Evolutionary conservation across 2,113 vertebrate species (phyloP).

Genomic region (Mobula birostris): DNA sequence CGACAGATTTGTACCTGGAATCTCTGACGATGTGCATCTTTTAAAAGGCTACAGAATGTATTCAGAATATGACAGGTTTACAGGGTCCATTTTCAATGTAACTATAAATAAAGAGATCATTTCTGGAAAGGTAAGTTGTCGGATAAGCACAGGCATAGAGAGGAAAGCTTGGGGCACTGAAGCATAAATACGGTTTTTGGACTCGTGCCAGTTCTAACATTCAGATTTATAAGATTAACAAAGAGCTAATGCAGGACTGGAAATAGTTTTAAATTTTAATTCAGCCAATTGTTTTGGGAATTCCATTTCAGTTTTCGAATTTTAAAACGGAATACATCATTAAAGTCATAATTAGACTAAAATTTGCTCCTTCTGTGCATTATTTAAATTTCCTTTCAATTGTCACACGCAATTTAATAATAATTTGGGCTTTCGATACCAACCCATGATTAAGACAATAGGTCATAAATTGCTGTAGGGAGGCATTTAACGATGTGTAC

Average conservation of each 20-base stretch:
- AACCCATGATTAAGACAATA: neutral
- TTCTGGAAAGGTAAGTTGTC: neutral
- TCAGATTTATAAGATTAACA: neutral
- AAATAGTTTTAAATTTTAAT: neutral
- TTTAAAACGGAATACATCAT: neutral
- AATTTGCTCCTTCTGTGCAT: neutral
- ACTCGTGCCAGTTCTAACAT: neutral
- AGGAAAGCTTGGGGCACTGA: neutral
- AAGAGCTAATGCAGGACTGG: neutral
- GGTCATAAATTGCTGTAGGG: neutral
- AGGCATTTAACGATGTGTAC: neutral
- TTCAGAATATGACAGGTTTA: neutral
- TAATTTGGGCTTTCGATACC: neutral
- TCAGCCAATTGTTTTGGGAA: conserved; percentile 3
- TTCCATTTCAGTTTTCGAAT: neutral
- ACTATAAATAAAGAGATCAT: neutral
- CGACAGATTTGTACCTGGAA: no score
- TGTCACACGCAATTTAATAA: neutral
- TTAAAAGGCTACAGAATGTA: neutral
- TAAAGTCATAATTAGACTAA: neutral
- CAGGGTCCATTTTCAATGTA: neutral
- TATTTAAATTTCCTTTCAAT: conserved; percentile 23
- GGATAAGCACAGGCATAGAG: neutral
- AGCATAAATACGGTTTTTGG: neutral
- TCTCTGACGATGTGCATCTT: neutral